Evolutionary conservation across 2,797 vertebrate species (phyloP).

Genomic region (Acrocephalus scirpaceus): DNA sequence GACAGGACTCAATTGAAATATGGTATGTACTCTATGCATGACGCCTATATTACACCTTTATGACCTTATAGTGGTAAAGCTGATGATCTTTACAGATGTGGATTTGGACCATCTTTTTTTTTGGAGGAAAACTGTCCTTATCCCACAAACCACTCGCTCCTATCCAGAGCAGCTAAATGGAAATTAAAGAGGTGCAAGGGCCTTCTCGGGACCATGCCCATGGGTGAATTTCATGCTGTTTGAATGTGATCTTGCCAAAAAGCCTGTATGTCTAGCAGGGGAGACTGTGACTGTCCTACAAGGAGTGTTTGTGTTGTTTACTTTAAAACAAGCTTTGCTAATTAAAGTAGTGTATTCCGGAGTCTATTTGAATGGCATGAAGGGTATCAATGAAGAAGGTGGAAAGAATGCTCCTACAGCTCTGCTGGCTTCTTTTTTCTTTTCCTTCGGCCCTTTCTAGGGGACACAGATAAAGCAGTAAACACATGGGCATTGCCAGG

Average conservation of each 20-base stretch:
- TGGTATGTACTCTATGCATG: slow-evolving; percentile 31
- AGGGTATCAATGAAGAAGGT: slow-evolving; percentile 40
- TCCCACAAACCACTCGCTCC: background rate
- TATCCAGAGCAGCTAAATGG: slow-evolving; percentile 7
- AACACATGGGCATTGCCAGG: background rate
- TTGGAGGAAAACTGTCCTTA: slow-evolving; percentile 11
- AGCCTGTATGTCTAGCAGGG: slow-evolving; percentile 41
- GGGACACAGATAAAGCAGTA: background rate
- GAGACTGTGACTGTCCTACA: slow-evolving; percentile 55
- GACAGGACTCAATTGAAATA: background rate
- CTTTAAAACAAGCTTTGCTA: slow-evolving; percentile 67
- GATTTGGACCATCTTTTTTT: slow-evolving; percentile 7
- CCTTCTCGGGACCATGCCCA: background rate
- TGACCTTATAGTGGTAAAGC: slow-evolving; percentile 38
- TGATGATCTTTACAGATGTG: slow-evolving; percentile 24
- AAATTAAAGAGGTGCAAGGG: background rate
- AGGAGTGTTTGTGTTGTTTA: slow-evolving; percentile 64
- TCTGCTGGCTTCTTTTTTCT: slow-evolving; percentile 3
- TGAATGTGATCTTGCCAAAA: slow-evolving; percentile 59
- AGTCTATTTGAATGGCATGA: slow-evolving; percentile 55
- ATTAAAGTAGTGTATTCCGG: slow-evolving; percentile 58
- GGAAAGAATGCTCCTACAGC: background rate
- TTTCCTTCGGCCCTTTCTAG: background rate
- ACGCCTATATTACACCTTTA: slow-evolving; percentile 50
- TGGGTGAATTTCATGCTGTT: slow-evolving; percentile 30